phyloP scores from a whole-genome alignment of 2,113 vertebrate genomes.

The Pedionomus torquatus region DNA sequence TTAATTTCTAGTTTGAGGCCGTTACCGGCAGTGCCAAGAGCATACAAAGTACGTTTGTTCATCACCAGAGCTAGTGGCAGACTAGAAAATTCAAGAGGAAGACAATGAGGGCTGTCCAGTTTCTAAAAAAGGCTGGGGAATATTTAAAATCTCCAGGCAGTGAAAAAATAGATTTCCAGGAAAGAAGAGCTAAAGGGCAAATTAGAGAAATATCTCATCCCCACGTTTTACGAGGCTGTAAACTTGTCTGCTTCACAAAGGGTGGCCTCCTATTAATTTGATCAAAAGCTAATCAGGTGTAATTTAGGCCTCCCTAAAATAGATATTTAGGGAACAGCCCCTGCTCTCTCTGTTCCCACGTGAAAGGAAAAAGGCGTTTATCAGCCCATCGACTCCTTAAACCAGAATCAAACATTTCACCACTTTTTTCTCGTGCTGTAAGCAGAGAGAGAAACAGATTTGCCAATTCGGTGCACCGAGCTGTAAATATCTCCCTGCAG shows the following conservation, averaged over 20 bases:
- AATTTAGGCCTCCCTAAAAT: slow-evolving; percentile 9
- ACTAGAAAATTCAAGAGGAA: slow-evolving; percentile 46
- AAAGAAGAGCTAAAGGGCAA: slow-evolving; percentile 43
- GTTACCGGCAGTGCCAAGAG: slow-evolving; percentile 48
- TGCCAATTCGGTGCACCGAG: slow-evolving; percentile 7
- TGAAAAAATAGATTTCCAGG: slow-evolving; percentile 29
- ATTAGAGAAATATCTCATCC: slow-evolving; percentile 27
- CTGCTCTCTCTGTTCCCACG: background rate
- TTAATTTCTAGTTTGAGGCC: slow-evolving; percentile 71
- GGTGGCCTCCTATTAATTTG: slow-evolving; percentile 24
- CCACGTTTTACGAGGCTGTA: background rate
- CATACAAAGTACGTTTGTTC: slow-evolving; percentile 59
- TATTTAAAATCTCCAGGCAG: slow-evolving; percentile 2
- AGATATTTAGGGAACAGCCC: slow-evolving; percentile 9
- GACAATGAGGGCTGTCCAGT: slow-evolving; percentile 39
- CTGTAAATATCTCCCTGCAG: slow-evolving; percentile 43
- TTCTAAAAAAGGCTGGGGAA: slow-evolving; percentile 42
- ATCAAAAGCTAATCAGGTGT: slow-evolving; percentile 1
- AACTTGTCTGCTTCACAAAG: background rate
- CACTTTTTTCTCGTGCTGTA: background rate
- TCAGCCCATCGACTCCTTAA: slow-evolving; percentile 4
- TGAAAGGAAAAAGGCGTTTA: slow-evolving; percentile 20
- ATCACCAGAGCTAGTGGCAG: slow-evolving; percentile 35
- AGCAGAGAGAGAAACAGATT: slow-evolving; percentile 12
- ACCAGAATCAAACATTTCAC: slow-evolving; percentile 38